A percentile compares a stretch with the other conserved stretches of the same genome.
Evolutionary conservation across 2,888 invertebrate species (phyloP).

Genomic region (Monochamus alternatus): DNA sequence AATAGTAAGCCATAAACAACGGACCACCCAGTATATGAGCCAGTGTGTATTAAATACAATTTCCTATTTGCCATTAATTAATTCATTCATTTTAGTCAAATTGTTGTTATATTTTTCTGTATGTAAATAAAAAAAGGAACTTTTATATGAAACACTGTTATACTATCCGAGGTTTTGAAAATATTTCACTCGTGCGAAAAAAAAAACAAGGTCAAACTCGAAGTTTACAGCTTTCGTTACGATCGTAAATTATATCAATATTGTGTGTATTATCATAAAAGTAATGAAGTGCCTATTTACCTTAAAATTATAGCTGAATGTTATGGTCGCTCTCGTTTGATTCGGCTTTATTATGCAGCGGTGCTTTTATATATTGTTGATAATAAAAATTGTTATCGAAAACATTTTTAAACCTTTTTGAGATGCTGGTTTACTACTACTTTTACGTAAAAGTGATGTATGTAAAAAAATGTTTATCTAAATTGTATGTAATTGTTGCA

Average conservation of each 20-base stretch:
- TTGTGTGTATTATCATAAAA: constrained; percentile 34
- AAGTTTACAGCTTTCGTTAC: constrained; percentile 25
- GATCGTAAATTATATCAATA: constrained; percentile 25
- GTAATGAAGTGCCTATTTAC: constrained; percentile 34
- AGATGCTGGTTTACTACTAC: neutral
- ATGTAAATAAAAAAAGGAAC: too few relatives aligned
- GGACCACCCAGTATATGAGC: too few relatives aligned
- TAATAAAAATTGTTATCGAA: constrained; percentile 27
- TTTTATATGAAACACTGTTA: neutral
- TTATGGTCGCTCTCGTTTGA: constrained; percentile 27
- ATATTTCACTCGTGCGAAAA: constrained; percentile 27
- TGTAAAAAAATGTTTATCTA: constrained; percentile 6
- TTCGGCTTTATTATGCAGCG: constrained; percentile 25
- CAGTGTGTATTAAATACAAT: too few relatives aligned
- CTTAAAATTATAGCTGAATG: constrained; percentile 29
- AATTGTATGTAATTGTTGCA: neutral
- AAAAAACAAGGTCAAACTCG: constrained; percentile 27
- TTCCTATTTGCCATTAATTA: too few relatives aligned
- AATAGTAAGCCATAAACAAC: too few relatives aligned
- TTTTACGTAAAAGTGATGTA: constrained; percentile 17
- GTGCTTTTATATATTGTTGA: constrained; percentile 34
- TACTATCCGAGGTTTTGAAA: neutral
- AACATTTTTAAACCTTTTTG: constrained; percentile 14
- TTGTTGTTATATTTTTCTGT: too few relatives aligned
- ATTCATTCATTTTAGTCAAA: too few relatives aligned